Conservation (phyloP, 2,888 invertebrate species). For the Crocallis elinguaria region DNA sequence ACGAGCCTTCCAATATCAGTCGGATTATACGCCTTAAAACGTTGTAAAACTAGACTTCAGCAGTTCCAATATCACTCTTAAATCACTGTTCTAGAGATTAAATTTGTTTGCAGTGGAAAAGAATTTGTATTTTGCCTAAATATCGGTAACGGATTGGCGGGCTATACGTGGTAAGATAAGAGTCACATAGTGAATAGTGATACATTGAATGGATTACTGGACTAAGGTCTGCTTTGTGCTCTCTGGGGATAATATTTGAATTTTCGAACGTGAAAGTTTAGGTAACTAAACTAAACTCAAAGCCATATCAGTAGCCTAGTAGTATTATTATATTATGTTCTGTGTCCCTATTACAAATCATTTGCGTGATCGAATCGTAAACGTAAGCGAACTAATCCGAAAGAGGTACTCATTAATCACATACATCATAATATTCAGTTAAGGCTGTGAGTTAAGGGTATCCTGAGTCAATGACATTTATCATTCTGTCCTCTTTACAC, state of each 20-base stretch:
- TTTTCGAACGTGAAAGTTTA: background rate
- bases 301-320: too few species aligned
- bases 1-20: conserved; percentile 81
- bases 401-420: too few species aligned
- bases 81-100: conserved; percentile 47
- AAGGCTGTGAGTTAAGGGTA: too few species aligned
- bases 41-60: conserved; percentile 61
- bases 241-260: conserved; percentile 13
- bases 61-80: conserved; percentile 53
- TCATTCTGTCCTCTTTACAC: too few species aligned
- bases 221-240: conserved; percentile 64
- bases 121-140: conserved; percentile 81
- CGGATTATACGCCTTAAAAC: conserved; percentile 77
- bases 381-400: too few species aligned
- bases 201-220: conserved; percentile 79
- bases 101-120: conserved; percentile 50
- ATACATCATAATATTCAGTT: too few species aligned
- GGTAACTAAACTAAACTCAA: too few species aligned
- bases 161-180: conserved; percentile 78
- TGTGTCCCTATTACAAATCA: too few species aligned
- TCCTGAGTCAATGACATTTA: too few species aligned
- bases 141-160: conserved; percentile 82
- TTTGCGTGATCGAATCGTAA: too few species aligned
- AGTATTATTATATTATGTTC: too few species aligned
- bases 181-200: conserved; percentile 78